Conservation (phyloP, 2,113 vertebrate genomes). For the Acrocephalus kingi region DNA sequence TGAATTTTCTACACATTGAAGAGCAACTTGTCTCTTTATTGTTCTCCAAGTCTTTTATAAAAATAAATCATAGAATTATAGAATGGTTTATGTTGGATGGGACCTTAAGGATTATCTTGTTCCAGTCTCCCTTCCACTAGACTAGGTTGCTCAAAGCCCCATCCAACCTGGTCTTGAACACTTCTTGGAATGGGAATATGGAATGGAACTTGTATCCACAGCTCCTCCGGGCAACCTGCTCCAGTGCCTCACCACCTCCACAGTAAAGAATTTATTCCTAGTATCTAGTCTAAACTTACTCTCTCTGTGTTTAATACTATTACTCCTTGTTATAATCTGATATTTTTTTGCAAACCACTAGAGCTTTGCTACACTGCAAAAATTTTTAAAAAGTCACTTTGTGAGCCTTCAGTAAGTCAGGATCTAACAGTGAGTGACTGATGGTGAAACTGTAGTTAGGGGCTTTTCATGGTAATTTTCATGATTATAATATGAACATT, state of each 20-base stretch:
- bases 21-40: not conserved
- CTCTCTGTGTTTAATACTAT: not conserved
- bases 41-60: not conserved
- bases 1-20: not conserved
- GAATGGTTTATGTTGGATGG: not conserved
- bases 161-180: not conserved
- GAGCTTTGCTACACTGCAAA: not conserved
- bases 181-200: not conserved
- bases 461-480: not conserved
- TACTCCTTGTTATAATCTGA: not conserved
- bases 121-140: not conserved
- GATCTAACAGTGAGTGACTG: not conserved
- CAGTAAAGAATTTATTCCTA: not conserved
- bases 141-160: not conserved
- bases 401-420: not conserved
- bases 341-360: not conserved
- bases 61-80: not conserved
- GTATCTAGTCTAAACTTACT: not conserved
- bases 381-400: not conserved
- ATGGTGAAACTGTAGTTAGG: not conserved
- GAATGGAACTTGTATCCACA: not conserved
- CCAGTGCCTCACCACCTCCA: not conserved
- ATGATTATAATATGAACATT: not conserved
- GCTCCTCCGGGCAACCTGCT: not conserved
- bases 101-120: not conserved